A percentile compares a stretch with the other conserved stretches of the same genome.
Conservation (phyloP, 2,888 invertebrate genomes). For the Linnaemya vulpina region DNA sequence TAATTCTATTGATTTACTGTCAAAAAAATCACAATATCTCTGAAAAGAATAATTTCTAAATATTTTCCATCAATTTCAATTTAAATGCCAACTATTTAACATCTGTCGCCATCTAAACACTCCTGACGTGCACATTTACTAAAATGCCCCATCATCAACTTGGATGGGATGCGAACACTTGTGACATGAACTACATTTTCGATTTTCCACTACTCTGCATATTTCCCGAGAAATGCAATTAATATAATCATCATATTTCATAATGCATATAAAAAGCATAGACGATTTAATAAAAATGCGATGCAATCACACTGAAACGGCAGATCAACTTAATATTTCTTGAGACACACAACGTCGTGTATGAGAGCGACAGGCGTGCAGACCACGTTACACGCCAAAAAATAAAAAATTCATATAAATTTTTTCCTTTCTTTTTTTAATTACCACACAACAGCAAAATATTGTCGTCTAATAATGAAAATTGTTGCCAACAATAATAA, state of each 20-base stretch:
- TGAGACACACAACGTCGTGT: conserved; percentile 1
- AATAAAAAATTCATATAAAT: conserved; percentile 7
- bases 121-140: conserved; percentile 29
- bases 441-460: conserved; percentile 56
- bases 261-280: conserved; percentile 75
- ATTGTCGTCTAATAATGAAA: conserved; percentile 62
- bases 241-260: conserved; percentile 79
- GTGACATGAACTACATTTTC: conserved; percentile 73
- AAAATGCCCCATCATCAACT: conserved; percentile 17
- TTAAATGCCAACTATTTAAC: conserved; percentile 48
- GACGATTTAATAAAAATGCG: conserved; percentile 71
- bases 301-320: conserved; percentile 70
- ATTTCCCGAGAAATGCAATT: conserved; percentile 82
- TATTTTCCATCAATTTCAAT: conserved; percentile 1
- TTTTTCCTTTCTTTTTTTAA: conserved; percentile 42
- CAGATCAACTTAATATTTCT: conserved; percentile 66
- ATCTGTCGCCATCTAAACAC: conserved; percentile 53
- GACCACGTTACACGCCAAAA: not conserved
- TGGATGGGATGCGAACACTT: conserved; percentile 18
- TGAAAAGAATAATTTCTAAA: too few species aligned
- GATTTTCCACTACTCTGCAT: conserved; percentile 82
- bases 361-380: not conserved
- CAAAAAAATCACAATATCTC: not conserved
- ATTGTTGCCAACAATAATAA: conserved; percentile 47
- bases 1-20: not conserved